Conservation (phyloP, 2,797 vertebrate species). For the Gallinago nigripennis region DNA sequence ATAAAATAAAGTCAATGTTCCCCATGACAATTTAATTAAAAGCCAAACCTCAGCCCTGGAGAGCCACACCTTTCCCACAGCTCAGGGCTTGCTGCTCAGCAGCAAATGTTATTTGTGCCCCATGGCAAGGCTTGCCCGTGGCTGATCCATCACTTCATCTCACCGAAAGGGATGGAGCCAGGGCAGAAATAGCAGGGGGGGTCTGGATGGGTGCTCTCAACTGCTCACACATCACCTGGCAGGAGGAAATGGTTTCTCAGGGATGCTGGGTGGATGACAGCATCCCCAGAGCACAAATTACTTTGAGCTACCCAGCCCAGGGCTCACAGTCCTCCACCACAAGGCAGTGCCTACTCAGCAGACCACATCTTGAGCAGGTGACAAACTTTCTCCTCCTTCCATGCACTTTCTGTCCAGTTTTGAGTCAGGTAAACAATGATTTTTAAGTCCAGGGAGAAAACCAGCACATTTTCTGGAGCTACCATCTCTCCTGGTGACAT, state of each 20-base stretch:
- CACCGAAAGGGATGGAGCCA: not conserved
- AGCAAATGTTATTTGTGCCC: not conserved
- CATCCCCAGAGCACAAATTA: fast-evolving
- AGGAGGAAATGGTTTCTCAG: not conserved
- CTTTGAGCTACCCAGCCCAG: not conserved
- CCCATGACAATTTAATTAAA: not conserved
- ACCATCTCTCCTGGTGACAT: not conserved
- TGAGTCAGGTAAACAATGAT: no score
- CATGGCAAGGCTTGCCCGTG: fast-evolving
- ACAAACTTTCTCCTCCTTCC: not conserved
- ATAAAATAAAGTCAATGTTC: not conserved
- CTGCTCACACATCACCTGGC: fast-evolving
- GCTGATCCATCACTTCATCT: not conserved
- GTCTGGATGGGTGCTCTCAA: not conserved
- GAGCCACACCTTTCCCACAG: not conserved
- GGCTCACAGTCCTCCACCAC: fast-evolving
- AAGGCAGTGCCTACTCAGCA: not conserved
- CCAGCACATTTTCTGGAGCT: not conserved
- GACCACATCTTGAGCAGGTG: not conserved
- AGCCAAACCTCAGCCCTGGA: not conserved
- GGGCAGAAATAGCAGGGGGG: not conserved
- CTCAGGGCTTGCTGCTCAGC: not conserved
- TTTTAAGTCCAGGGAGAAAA: not conserved
- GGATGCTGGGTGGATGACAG: not conserved
- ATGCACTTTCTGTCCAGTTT: not conserved